Base-by-base conservation (phyloP, 1,140 invertebrate genomes). In the Oryzaephilus surinamensis region DNA sequence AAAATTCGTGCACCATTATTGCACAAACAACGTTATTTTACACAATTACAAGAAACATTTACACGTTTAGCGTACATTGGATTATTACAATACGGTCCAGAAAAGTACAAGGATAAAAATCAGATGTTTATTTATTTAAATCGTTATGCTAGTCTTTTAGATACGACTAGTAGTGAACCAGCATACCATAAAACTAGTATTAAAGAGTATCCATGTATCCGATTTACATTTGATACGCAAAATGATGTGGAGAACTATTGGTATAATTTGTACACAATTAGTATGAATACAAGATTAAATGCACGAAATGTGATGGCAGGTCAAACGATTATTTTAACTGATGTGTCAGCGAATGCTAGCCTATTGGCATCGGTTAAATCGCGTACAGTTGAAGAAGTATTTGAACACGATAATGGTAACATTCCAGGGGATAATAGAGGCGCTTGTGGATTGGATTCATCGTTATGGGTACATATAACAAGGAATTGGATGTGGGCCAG, bases 361-460 rank as follows among this genome's bases (percentile, higher is more conserved):
- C 24, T 38, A 13, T 3, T 30, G n/a, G 34, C 32, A 16, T 44
- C 58, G 2, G 34, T 63, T n/a, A 45, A 54, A 23, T 52, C 68
- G 2, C 59, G 64, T 18, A 50, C 52, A 8, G 54, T 66, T 0
- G 52, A 68, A 0, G 66, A 74, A 46, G 70, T 73, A 10, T 14
- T 41, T 0, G 26, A 29, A 6, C 35, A 54, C 27, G 78, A 82
- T 44, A 62, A 51, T 17, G 79, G 79, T 2, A 48, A 61, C 11
- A 62, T 85, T 16, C 84, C 83, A 1, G 84, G 84, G 1, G 82
- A 87, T 63, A 63, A 64, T 5, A 62, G 67, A 38, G 84, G 84
- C 1, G 81, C 82, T 4, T 81, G 72, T 27, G 84, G 84, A 4
- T 61, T 82, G 0, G 79, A 84, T 58, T 81, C 81, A 0, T 61